Conservation (phyloP, 2,797 vertebrate genomes). For the Petrocephalus schoutedeni region DNA sequence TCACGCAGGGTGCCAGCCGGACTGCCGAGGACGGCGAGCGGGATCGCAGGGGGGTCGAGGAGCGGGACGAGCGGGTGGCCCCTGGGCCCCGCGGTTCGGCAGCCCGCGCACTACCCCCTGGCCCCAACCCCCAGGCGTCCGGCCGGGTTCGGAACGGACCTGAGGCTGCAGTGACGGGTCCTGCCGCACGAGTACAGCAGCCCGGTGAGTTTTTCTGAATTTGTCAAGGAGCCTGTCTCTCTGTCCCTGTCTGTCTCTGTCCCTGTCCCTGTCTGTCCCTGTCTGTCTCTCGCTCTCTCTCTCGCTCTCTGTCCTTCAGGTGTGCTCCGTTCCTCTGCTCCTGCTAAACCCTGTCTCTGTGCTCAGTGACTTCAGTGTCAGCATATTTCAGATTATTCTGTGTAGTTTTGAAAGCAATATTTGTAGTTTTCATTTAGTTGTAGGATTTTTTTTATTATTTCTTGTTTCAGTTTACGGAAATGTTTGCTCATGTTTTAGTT, state of each 20-base stretch:
- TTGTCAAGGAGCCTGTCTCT: too few relatives aligned
- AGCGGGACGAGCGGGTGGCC: slow-evolving; percentile 83
- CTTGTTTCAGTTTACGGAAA: background rate
- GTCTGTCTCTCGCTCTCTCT: too few relatives aligned
- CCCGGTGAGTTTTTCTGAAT: slow-evolving; percentile 66
- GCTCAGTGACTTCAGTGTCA: too few relatives aligned
- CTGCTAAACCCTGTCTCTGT: background rate
- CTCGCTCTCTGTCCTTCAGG: too few relatives aligned
- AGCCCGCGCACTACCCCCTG: slow-evolving; percentile 75
- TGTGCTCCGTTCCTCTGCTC: background rate
- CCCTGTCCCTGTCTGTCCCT: background rate
- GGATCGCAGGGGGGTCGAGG: slow-evolving; percentile 76
- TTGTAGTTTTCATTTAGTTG: too few relatives aligned
- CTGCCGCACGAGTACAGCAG: slow-evolving; percentile 83
- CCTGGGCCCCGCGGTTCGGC: slow-evolving; percentile 80
- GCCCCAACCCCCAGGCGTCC: slow-evolving; percentile 73
- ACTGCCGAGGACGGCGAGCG: slow-evolving; percentile 86
- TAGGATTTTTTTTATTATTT: too few relatives aligned
- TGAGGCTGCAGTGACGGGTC: slow-evolving; percentile 83
- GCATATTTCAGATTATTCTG: too few relatives aligned
- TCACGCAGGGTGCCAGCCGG: slow-evolving; percentile 79
- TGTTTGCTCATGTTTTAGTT: background rate
- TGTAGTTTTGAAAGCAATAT: too few relatives aligned
- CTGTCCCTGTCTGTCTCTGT: too few relatives aligned
- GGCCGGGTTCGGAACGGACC: slow-evolving; percentile 83